Evolutionary conservation across 2,113 vertebrate genomes (phyloP).

Genomic region (Rhinopomastus cyanomelas): DNA sequence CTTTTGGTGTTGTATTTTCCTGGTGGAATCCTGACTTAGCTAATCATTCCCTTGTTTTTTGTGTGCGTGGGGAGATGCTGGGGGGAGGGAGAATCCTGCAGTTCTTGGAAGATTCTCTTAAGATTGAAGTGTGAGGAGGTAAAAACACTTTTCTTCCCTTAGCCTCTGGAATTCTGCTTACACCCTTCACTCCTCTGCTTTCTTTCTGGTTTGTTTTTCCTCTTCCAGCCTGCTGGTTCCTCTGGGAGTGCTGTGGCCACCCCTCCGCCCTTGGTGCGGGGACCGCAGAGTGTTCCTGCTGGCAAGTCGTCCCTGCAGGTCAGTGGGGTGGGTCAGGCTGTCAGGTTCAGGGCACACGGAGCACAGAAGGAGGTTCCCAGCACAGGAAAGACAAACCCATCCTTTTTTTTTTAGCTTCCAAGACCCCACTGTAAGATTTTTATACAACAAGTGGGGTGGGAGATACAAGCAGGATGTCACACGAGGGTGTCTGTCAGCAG

Average conservation of each 20-base stretch:
- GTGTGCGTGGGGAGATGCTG: background rate
- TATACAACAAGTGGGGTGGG: background rate
- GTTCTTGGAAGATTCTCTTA: background rate
- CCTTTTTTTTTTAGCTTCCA: background rate
- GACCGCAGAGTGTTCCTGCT: constrained; percentile 83
- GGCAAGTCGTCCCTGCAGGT: constrained; percentile 91
- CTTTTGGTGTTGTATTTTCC: background rate
- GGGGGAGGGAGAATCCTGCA: background rate
- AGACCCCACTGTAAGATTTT: background rate
- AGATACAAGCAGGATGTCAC: background rate
- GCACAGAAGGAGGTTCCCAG: background rate
- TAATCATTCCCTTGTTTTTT: background rate
- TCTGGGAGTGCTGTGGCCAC: constrained; percentile 82
- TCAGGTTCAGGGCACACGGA: background rate
- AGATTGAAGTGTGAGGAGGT: background rate
- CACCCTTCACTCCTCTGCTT: background rate
- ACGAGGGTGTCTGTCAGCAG: background rate
- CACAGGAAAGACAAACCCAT: background rate
- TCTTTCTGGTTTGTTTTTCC: background rate
- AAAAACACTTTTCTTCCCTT: background rate
- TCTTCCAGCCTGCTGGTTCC: constrained; percentile 76
- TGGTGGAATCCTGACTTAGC: background rate
- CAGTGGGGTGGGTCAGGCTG: constrained; percentile 50
- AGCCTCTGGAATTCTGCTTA: constrained; percentile 11
- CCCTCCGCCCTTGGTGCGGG: constrained; percentile 90